Conservation (phyloP, 2,888 invertebrate species). For the Ochlodes sylvanus region DNA sequence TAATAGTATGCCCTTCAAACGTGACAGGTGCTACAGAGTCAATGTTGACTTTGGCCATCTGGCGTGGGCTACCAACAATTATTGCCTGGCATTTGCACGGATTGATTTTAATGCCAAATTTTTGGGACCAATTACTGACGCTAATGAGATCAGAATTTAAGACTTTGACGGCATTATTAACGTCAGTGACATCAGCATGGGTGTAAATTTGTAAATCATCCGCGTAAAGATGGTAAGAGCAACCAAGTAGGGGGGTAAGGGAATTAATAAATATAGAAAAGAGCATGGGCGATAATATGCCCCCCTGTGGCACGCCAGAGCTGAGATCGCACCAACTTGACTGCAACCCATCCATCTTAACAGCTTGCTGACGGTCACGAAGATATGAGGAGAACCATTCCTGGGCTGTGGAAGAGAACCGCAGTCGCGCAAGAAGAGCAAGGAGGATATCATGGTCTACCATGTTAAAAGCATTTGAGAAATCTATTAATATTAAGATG, state of each 20-base stretch:
- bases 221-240: neutral
- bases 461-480: slow-evolving; percentile 7
- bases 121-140: no score
- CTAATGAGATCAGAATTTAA: neutral
- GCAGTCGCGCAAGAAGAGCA: neutral
- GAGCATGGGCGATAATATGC: neutral
- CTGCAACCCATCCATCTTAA: neutral
- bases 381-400: slow-evolving; percentile 6
- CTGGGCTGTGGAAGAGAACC: neutral
- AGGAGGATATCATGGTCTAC: neutral
- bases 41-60: neutral
- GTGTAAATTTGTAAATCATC: neutral
- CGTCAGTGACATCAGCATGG: neutral
- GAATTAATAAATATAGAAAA: slow-evolving; percentile 4
- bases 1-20: neutral
- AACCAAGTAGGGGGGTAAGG: neutral
- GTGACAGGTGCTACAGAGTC: neutral
- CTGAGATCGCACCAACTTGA: neutral
- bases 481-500: neutral
- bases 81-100: neutral
- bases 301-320: slow-evolving; percentile 7
- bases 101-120: neutral
- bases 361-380: slow-evolving; percentile 5
- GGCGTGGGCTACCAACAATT: neutral
- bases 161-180: neutral